Conservation (phyloP, 2,797 vertebrate genomes). For the Danionella dracula region DNA sequence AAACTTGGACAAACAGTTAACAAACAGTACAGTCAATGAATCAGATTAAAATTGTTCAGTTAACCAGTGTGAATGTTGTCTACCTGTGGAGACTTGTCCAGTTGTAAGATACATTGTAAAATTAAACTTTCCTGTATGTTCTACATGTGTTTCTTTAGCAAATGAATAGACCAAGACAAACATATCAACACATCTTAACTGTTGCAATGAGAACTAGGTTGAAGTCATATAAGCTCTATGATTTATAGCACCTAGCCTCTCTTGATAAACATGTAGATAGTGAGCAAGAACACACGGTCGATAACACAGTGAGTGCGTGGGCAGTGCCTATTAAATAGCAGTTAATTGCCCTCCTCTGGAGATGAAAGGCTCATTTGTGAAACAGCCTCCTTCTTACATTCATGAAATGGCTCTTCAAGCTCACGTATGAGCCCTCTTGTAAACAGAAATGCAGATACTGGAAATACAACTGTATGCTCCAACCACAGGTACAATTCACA, state of each 20-base stretch:
- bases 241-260: background rate
- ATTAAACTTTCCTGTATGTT: too few relatives aligned
- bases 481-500: background rate
- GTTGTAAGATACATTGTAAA: too few relatives aligned
- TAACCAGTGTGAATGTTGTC: too few relatives aligned
- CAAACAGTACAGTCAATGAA: too few relatives aligned
- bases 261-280: constrained; percentile 7
- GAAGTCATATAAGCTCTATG: too few relatives aligned
- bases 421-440: background rate
- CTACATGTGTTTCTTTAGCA: too few relatives aligned
- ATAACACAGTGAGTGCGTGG: constrained; percentile 6
- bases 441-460: background rate
- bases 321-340: constrained; percentile 23
- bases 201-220: too few relatives aligned
- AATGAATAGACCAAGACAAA: too few relatives aligned
- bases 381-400: constrained; percentile 5
- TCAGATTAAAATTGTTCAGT: too few relatives aligned
- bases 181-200: too few relatives aligned
- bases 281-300: background rate
- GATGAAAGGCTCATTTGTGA: constrained; percentile 31
- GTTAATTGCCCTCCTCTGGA: constrained; percentile 24
- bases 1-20: too few relatives aligned
- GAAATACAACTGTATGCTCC: background rate
- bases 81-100: too few relatives aligned
- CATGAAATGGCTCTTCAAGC: constrained; percentile 6